Conservation (phyloP, 2,113 vertebrate species). For the Ailuropoda melanoleuca region DNA sequence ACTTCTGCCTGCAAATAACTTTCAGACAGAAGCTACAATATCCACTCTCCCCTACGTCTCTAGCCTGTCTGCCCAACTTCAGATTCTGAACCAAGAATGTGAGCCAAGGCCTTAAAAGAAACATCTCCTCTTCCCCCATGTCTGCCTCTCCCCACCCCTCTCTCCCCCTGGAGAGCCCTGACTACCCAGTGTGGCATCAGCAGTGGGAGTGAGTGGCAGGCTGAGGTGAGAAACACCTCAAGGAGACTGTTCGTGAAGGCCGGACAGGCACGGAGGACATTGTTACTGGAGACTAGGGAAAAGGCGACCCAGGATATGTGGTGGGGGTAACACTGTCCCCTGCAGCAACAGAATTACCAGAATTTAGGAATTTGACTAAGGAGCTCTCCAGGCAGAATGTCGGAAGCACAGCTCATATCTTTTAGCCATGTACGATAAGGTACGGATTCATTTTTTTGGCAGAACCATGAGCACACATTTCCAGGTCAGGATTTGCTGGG, state of each 20-base stretch:
- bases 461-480: not conserved
- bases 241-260: too few species aligned
- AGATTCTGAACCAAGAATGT: not conserved
- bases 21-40: not conserved
- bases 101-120: not conserved
- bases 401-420: not conserved
- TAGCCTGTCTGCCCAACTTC: not conserved
- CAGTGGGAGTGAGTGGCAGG: not conserved
- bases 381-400: not conserved
- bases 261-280: not conserved
- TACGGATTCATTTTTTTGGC: not conserved
- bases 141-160: not conserved
- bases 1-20: not conserved
- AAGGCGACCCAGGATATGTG: not conserved
- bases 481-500: not conserved
- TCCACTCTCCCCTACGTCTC: not conserved
- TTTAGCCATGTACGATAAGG: not conserved
- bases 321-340: not conserved
- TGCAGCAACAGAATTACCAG: not conserved
- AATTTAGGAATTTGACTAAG: not conserved
- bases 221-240: not conserved
- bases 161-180: not conserved
- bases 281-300: not conserved
- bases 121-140: not conserved
- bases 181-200: not conserved